phyloP scores from a whole-genome alignment of 2,113 vertebrate genomes.

The Hiodon tergisus region DNA sequence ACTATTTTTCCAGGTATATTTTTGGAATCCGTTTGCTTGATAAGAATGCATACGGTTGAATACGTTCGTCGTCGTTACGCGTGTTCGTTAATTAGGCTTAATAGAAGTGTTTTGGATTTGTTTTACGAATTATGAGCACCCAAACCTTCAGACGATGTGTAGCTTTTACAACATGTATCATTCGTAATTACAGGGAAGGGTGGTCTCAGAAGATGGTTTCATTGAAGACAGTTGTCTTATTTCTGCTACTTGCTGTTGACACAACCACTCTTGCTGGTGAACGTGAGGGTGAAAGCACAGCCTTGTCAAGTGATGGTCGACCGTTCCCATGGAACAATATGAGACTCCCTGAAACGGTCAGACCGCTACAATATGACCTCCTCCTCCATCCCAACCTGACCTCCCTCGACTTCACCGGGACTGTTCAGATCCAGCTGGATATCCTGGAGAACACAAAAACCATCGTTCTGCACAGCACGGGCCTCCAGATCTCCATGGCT shows the following conservation, averaged over 20 bases:
- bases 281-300: slow-evolving; percentile 10
- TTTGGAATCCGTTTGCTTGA: too few species aligned
- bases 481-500: slow-evolving; percentile 58
- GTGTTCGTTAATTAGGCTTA: neutral
- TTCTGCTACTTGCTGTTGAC: slow-evolving; percentile 17
- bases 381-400: slow-evolving; percentile 81
- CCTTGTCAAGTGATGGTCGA: slow-evolving; percentile 49
- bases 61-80: too few species aligned
- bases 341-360: slow-evolving; percentile 68
- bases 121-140: neutral
- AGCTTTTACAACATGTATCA: neutral
- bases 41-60: too few species aligned
- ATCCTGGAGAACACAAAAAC: slow-evolving; percentile 55
- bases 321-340: slow-evolving; percentile 75
- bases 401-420: slow-evolving; percentile 65
- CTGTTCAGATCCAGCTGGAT: slow-evolving; percentile 58
- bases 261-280: slow-evolving; percentile 22
- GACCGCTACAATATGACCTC: slow-evolving; percentile 72
- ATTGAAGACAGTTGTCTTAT: neutral
- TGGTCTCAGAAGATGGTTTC: neutral
- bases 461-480: slow-evolving; percentile 76
- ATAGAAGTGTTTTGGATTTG: neutral
- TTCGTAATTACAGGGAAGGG: neutral
- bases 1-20: too few species aligned
- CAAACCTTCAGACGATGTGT: too few species aligned